Base-by-base conservation (phyloP, 2,888 invertebrate species). In the Coelogynopora nodosa region DNA sequence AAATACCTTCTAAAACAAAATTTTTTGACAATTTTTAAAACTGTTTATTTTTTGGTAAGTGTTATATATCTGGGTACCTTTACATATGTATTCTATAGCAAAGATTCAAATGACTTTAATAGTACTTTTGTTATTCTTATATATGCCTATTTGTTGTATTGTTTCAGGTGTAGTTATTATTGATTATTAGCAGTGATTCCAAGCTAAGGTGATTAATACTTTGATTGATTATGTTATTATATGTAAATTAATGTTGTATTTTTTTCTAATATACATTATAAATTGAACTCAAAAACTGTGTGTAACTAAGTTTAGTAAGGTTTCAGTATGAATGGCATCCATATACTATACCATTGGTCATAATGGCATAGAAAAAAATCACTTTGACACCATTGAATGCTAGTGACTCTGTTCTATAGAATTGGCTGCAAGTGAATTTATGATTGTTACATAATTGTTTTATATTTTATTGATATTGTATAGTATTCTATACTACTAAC, bases 21-120 rank as follows among this genome's bases (percentile, higher is more conserved):
- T 49, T 49, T 5, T 49, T 49, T 74, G 74, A 26, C 10, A 74
- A 74, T 74, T 74, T 5, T 74, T 74, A 74, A 74, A 26, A 23
- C 74, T 74, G 74, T 74, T 74, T n/a, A 74, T 74, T 74, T n/a
- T 74, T 74, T 74, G 74, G 18, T 74, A 74, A 74, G 74, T 74
- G 74, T 74, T 74, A 74, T 74, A 74, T 74, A 74, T 5, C 2
- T 74, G 23, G 74, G 74, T 74, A 74, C 74, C 27, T 74, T 74
- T 74, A 74, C 27, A 74, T 74, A 74, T 74, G 74, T 74, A 74
- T 74, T 74, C 23, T 23, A 74, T 74, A 74, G 74, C 74, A 74
- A 74, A 74, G 74, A n/a, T 74, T 74, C 23, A 49, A 13, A 74
- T 5, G 23, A 74, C 18, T 74, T 74, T 74, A 74, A 26, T 23